These are phyloP conservation scores for Bombus vancouverensis DNA, from an alignment of 1,140 invertebrate genomes.

Conservation along the genomic window DNA sequence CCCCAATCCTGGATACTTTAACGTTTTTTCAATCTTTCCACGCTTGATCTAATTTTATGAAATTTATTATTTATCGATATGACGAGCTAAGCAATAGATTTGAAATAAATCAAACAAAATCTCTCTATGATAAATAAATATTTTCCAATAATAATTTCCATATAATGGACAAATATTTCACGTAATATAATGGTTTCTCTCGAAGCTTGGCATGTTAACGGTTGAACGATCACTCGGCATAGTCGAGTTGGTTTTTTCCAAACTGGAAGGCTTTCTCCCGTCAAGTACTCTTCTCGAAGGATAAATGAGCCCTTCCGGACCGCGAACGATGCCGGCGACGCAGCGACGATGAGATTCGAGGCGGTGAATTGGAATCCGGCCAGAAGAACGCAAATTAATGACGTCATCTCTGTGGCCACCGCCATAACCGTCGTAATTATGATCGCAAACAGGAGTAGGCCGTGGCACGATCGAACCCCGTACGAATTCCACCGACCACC, in stretches of 20 bases:
- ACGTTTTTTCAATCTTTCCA: too few relatives aligned
- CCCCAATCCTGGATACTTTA: too few relatives aligned
- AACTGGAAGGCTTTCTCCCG: not conserved
- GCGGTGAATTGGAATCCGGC: conserved; percentile 39
- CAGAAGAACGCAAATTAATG: conserved; percentile 49
- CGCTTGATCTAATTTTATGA: too few relatives aligned
- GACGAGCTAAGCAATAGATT: too few relatives aligned
- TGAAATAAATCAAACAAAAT: too few relatives aligned
- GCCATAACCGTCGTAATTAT: conserved; percentile 31
- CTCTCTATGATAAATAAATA: too few relatives aligned
- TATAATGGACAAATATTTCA: not conserved
- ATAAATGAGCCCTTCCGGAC: conserved; percentile 41
- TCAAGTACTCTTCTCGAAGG: not conserved
- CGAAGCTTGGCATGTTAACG: not conserved
- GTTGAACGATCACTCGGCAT: not conserved
- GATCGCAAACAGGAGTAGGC: conserved; percentile 23
- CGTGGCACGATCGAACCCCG: not conserved
- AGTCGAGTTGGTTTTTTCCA: not conserved
- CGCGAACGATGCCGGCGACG: not conserved
- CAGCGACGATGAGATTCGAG: conserved; percentile 38
- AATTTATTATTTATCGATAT: too few relatives aligned
- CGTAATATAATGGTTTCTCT: not conserved
- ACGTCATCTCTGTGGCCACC: conserved; percentile 30
- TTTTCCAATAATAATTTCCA: too few relatives aligned
- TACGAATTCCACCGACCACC: not conserved